phyloP scores from a whole-genome alignment of 2,888 invertebrate species.

The Calliopum simillimum region DNA sequence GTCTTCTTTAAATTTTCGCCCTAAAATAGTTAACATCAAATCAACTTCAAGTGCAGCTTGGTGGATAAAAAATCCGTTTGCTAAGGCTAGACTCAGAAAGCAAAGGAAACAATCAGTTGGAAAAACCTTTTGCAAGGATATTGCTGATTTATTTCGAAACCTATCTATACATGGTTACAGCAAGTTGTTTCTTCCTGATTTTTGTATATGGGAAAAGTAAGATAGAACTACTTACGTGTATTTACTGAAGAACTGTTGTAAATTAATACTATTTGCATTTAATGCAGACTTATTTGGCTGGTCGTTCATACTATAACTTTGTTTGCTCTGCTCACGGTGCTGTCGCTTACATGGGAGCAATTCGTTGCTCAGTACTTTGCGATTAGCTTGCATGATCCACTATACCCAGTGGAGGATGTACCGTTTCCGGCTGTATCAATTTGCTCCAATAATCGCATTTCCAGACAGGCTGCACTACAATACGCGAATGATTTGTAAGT shows the following conservation, averaged over 20 bases:
- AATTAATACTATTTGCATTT: slow-evolving; percentile 19
- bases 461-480: slow-evolving; percentile 59
- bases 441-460: slow-evolving; percentile 73
- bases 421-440: slow-evolving; percentile 75
- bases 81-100: slow-evolving; percentile 33
- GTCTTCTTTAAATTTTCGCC: slow-evolving; percentile 51
- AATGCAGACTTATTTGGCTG: slow-evolving; percentile 65
- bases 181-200: slow-evolving; percentile 57
- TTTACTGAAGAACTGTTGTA: too few relatives aligned
- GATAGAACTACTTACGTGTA: too few relatives aligned
- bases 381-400: slow-evolving; percentile 61
- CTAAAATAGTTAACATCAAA: slow-evolving; percentile 55
- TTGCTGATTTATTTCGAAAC: slow-evolving; percentile 62
- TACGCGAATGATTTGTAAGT: slow-evolving; percentile 68
- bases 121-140: slow-evolving; percentile 53
- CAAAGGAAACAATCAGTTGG: slow-evolving; percentile 49
- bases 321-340: slow-evolving; percentile 53
- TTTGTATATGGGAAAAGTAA: slow-evolving; percentile 58
- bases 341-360: slow-evolving; percentile 60
- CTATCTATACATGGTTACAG: slow-evolving; percentile 64
- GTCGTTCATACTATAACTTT: slow-evolving; percentile 57
- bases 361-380: slow-evolving; percentile 62
- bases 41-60: slow-evolving; percentile 60
- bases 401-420: slow-evolving; percentile 71
- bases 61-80: slow-evolving; percentile 61